phyloP scores from a whole-genome alignment of 2,888 invertebrate genomes.

The Cephonodes hylas region DNA sequence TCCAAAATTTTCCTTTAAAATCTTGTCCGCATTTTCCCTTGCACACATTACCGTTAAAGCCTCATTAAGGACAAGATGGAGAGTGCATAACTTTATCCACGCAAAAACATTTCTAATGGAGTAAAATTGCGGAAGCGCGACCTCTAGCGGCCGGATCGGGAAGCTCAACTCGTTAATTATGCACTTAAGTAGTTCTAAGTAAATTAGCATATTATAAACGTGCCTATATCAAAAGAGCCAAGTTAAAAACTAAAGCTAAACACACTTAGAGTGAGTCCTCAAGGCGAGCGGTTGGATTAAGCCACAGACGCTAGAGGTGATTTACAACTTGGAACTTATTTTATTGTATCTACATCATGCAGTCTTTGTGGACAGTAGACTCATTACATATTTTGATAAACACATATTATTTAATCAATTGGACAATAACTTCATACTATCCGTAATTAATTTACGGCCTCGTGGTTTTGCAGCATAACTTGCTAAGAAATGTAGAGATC shows the following conservation, averaged over 20 bases:
- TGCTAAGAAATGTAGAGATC: no score
- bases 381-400: no score
- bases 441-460: no score
- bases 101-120: conserved; percentile 5
- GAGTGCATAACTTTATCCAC: background rate
- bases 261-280: conserved; percentile 51
- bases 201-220: conserved; percentile 44
- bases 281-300: conserved; percentile 23
- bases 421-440: no score
- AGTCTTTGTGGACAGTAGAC: no score
- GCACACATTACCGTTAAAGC: background rate
- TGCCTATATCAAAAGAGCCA: conserved; percentile 46
- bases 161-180: conserved; percentile 20
- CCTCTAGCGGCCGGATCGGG: conserved; percentile 2
- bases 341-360: background rate
- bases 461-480: no score
- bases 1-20: no score
- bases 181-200: conserved; percentile 30
- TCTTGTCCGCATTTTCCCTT: background rate
- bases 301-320: conserved; percentile 21
- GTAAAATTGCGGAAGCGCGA: conserved; percentile 5
- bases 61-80: background rate
- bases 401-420: no score
- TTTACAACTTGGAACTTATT: background rate
- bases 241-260: conserved; percentile 54